Evolutionary conservation across 2,113 vertebrate genomes (phyloP), one percentile per base, ranked within the genome.

Genomic region (Leucopsar rothschildi): DNA sequence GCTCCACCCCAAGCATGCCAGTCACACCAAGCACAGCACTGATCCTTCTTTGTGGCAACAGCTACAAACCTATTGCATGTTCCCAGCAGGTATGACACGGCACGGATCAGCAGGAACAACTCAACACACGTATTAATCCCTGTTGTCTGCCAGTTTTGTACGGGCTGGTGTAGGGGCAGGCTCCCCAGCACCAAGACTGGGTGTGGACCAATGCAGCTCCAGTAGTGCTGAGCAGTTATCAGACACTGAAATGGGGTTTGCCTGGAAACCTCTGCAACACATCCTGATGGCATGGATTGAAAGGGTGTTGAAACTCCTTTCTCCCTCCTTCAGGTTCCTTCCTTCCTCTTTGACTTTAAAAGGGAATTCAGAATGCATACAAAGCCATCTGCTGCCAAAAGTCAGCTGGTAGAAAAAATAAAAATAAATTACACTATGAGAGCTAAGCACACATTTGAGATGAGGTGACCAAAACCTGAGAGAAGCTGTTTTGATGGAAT

Each of bases 281-380:
- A 49, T 25, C 24, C 22, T 0, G 0, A 31, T 40, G 28, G 70
- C 23, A 33, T 0, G 2, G 40, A 63, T 39, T 50, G 9, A 55
- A 84, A 92, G 33, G n/a, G 27, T 9, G 15, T 52, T 53, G 47
- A 79, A 59, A 28, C 12, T 37, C 56, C 17, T 50, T 76, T 79
- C 57, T 88, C 44, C 29, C 11, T 82, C 52, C 65, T 84, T 83
- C 39, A 56, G 53, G 59, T 59, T 37, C 28, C 40, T 69, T 78
- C 27, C 18, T 86, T 45, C 40, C 20, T 23, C 20, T 17, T 82
- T 39, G 33, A 23, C 53, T 81, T 64, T 42, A 52, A 72, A 60
- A 64, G 29, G 3, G 17, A 80, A 77, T 64, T 79, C 35, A 37
- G 44, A 78, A 33, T 0, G 2, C 22, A 45, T 24, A 33, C 20